Conservation (phyloP, 2,797 vertebrate genomes). For the Streptopelia turtur region DNA sequence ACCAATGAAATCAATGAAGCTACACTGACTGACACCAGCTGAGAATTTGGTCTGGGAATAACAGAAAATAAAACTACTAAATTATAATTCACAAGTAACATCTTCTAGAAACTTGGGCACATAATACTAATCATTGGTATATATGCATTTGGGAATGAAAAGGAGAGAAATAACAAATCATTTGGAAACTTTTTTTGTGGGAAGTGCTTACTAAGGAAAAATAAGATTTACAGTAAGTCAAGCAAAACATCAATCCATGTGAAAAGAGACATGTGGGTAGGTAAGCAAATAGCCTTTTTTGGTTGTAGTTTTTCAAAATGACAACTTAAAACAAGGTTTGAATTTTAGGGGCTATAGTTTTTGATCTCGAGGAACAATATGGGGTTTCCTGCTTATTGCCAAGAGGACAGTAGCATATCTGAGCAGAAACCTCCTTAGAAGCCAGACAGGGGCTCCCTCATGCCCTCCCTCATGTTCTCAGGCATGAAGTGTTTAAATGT, state of each 20-base stretch:
- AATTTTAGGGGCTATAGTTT: background rate
- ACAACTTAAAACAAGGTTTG: background rate
- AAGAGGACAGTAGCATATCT: background rate
- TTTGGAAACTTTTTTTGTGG: slow-evolving; percentile 18
- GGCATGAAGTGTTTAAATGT: background rate
- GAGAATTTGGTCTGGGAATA: background rate
- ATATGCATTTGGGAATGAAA: background rate
- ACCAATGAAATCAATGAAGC: background rate
- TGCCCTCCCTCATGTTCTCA: background rate
- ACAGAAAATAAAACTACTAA: background rate
- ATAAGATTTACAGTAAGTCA: background rate
- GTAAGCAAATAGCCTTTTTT: background rate
- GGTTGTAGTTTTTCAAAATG: background rate
- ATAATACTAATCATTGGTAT: background rate
- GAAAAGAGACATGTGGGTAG: background rate
- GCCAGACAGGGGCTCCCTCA: background rate
- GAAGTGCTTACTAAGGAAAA: slow-evolving; percentile 6
- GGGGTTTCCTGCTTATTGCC: background rate
- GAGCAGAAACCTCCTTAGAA: background rate
- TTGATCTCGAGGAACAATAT: background rate
- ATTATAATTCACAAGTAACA: background rate
- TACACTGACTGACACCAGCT: background rate
- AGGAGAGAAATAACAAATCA: slow-evolving; percentile 21
- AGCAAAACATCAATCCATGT: background rate
- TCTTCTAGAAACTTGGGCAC: background rate